Conservation (phyloP, 2,888 invertebrate genomes). For the Apodemia duryi region DNA sequence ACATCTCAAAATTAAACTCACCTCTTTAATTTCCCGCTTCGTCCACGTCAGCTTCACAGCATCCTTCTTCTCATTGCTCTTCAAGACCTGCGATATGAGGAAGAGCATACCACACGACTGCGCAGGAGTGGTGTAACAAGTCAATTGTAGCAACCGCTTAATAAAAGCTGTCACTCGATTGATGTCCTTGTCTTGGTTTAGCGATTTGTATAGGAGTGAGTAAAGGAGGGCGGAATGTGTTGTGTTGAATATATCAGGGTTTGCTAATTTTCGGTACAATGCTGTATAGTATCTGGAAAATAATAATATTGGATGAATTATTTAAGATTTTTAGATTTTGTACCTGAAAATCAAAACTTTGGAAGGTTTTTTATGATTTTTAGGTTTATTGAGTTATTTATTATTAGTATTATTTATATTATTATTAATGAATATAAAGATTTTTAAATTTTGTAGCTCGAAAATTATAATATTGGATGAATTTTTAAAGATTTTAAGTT, state of each 20-base stretch:
- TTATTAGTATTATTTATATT: too few relatives aligned
- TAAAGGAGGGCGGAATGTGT: conserved; percentile 88
- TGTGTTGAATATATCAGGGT: conserved; percentile 83
- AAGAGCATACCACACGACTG: conserved; percentile 91
- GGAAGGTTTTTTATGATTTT: too few relatives aligned
- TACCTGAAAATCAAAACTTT: too few relatives aligned
- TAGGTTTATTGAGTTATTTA: too few relatives aligned
- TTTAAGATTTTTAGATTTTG: too few relatives aligned
- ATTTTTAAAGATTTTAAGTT: too few relatives aligned
- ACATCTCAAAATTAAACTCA: conserved; percentile 25
- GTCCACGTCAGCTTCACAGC: conserved; percentile 54
- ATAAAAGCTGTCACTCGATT: conserved; percentile 89
- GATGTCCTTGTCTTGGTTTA: conserved; percentile 87
- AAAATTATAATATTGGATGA: too few relatives aligned
- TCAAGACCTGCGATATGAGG: conserved; percentile 84
- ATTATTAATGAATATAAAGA: too few relatives aligned
- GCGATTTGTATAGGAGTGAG: conserved; percentile 91
- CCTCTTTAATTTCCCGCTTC: conserved; percentile 53
- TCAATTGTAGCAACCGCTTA: conserved; percentile 81
- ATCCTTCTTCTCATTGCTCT: conserved; percentile 51
- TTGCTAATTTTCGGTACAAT: conserved; percentile 91
- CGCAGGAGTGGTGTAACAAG: conserved; percentile 85
- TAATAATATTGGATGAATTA: not conserved
- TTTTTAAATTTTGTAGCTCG: too few relatives aligned
- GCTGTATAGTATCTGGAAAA: conserved; percentile 89